Evolutionary conservation across 2,888 invertebrate genomes (phyloP), one percentile per base, ranked within the genome.

Genomic region (Alcis repandata): DNA sequence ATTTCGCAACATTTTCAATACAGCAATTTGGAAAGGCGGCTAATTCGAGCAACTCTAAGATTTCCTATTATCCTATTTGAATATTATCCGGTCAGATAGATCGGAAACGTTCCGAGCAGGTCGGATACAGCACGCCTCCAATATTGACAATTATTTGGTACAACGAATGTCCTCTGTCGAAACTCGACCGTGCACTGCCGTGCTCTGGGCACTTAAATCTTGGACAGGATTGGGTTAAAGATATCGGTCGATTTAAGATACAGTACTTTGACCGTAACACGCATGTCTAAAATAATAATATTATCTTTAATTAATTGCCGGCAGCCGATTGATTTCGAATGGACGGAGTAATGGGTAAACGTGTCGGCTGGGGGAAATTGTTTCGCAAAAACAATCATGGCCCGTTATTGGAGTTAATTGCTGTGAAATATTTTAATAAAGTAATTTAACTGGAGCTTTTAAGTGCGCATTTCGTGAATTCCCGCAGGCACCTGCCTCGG

Each of bases 1-100:
- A 79, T 90, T 89, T 89, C 86, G 85, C 84, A 91, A 91, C 76
- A 72, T 76, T 83, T 89, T 88, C 88, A 90, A 83, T 86, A 87
- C 86, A 84, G 82, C 84, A 70, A 82, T 86, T 88, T 90, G 86
- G 88, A 88, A 88, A 86, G 85, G 86, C 74, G 79, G 82, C 80
- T 79, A 79, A 84, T 83, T 82, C 77, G 76, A 81, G 72, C 78
- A 82, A 51, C 63, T 82, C 52, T 52, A 57, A 51, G 85, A 85
- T 88, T 87, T 86, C 84, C 85, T 86, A 88, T 86, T 83, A 84
- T 80, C 78, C 78, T 80, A 79, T 82, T 79, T 74, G 74, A 77
- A 72, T 78, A 80, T 79, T 84, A 84, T 83, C 72, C 75, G 67
- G 75, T 74, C 73, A 83, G 79, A 83, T 86, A 85, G 83, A 86